Conservation (phyloP, 2,113 vertebrate species). For the Marmota flaviventris region DNA sequence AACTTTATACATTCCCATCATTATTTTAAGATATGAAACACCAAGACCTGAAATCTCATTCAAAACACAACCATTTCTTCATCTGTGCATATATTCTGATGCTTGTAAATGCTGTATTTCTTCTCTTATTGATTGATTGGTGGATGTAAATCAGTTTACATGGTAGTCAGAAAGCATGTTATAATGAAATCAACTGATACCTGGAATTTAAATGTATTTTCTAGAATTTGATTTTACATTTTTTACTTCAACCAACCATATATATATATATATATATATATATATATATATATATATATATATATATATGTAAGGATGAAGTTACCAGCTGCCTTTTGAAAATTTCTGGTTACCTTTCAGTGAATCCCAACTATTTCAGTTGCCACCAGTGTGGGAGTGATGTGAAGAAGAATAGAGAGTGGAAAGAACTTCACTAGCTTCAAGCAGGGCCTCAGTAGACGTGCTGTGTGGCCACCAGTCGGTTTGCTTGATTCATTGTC, state of each 20-base stretch:
- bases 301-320: not conserved
- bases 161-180: not conserved
- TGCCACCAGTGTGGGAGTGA: not conserved
- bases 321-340: not conserved
- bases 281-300: too few relatives aligned
- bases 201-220: not conserved
- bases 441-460: not conserved
- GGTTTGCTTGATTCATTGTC: not conserved
- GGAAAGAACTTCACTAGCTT: not conserved
- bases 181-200: not conserved
- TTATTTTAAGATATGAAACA: not conserved
- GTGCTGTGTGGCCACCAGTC: not conserved
- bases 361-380: not conserved
- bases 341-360: not conserved
- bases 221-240: not conserved
- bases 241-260: not conserved
- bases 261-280: too few relatives aligned
- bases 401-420: not conserved
- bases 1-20: not conserved
- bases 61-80: not conserved
- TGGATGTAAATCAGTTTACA: not conserved
- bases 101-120: not conserved
- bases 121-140: not conserved
- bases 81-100: not conserved
- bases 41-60: not conserved